These are phyloP conservation scores for Amphiura filiformis DNA, from an alignment of 35 echinoderm and acorn worm genomes.

Conservation along the genomic window DNA sequence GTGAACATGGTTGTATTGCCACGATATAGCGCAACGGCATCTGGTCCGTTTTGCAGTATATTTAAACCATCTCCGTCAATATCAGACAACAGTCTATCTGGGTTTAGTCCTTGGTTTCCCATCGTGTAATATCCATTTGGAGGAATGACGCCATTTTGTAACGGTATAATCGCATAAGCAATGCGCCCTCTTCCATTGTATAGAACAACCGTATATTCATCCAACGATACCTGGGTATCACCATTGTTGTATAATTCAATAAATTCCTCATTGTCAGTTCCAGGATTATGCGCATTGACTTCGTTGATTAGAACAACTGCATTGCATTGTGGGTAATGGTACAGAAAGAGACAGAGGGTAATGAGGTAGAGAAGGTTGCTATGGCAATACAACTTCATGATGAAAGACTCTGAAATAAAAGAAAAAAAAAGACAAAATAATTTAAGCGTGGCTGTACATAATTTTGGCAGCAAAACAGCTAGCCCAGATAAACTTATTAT, in stretches of 20 bases:
- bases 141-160: conserved; percentile 28
- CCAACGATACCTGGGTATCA: conserved; percentile 33
- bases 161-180: conserved; percentile 50
- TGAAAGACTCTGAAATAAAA: background rate
- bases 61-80: conserved; percentile 13
- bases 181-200: conserved; percentile 58
- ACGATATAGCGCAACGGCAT: conserved; percentile 77
- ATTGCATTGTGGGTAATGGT: background rate
- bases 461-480: too few relatives aligned
- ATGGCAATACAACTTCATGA: background rate
- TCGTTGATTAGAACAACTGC: conserved; percentile 70
- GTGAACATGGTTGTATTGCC: conserved; percentile 30
- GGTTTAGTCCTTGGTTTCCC: conserved; percentile 49
- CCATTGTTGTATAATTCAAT: conserved; percentile 81
- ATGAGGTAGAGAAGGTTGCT: background rate
- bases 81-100: conserved; percentile 46
- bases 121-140: conserved; percentile 54
- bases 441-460: too few relatives aligned
- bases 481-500: too few relatives aligned
- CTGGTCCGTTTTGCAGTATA: conserved; percentile 67
- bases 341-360: background rate
- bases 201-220: conserved; percentile 75
- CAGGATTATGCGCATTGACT: conserved; percentile 73
- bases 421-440: background rate
- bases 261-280: conserved; percentile 64